Conservation (phyloP, 2,888 invertebrate species). For the Tenthredo notha region DNA sequence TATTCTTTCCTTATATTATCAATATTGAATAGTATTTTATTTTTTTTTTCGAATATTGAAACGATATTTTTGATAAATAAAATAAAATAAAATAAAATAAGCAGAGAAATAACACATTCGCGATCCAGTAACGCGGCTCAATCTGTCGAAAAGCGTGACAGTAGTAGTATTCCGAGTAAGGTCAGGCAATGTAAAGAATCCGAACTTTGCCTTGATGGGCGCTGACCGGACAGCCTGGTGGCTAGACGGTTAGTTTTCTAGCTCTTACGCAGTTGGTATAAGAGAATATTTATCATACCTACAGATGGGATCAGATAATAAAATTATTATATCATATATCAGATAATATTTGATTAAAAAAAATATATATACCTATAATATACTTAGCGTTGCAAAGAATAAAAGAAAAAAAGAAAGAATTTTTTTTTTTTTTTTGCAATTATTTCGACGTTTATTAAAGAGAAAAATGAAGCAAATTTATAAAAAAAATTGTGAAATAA, state of each 20-base stretch:
- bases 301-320: not conserved
- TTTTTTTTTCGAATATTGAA: too few species aligned
- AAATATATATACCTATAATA: not conserved
- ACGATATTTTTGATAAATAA: not conserved
- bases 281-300: not conserved
- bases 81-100: not conserved
- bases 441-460: too few species aligned
- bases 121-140: not conserved
- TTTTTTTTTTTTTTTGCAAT: too few species aligned
- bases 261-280: not conserved
- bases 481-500: too few species aligned
- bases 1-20: too few species aligned
- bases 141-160: not conserved
- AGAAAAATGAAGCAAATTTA: too few species aligned
- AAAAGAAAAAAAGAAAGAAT: too few species aligned
- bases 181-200: constrained; percentile 21
- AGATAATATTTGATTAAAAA: not conserved
- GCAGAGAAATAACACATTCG: not conserved
- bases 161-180: constrained; percentile 18
- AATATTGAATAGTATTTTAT: too few species aligned
- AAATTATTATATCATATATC: not conserved
- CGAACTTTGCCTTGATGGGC: not conserved
- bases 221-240: not conserved
- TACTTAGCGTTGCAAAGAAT: not conserved
- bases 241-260: not conserved